These are phyloP conservation scores for Bos indicus DNA, from an alignment of 2,113 vertebrate genomes.

Conservation along the genomic window DNA sequence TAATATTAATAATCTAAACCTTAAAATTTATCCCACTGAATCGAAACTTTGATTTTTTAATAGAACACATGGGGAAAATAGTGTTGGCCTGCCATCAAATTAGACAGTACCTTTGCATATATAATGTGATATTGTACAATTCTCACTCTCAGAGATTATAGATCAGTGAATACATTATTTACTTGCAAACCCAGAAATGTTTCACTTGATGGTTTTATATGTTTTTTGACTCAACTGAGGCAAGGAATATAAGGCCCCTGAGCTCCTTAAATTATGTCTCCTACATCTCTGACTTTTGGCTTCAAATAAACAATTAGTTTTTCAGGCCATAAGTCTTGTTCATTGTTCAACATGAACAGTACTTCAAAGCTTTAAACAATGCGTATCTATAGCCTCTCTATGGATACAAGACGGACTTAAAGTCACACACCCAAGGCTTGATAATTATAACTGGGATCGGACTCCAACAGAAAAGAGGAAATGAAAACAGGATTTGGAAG, in stretches of 20 bases:
- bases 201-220: conserved; percentile 50
- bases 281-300: neutral
- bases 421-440: neutral
- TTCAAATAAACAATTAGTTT: conserved; percentile 42
- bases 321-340: neutral
- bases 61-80: neutral
- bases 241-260: conserved; percentile 37
- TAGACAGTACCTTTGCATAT: neutral
- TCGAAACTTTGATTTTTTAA: conserved; percentile 34
- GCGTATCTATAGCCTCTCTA: neutral
- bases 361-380: conserved; percentile 17
- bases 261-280: neutral
- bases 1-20: conserved; percentile 48
- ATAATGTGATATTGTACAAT: neutral
- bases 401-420: neutral
- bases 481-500: conserved; percentile 7
- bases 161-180: conserved; percentile 4
- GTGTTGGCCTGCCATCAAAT: neutral
- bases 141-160: conserved; percentile 29
- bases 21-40: conserved; percentile 44
- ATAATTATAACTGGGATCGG: neutral
- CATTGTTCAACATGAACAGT: neutral
- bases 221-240: conserved; percentile 24
- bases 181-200: conserved; percentile 36
- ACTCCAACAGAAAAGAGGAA: conserved; percentile 6